Base-by-base conservation (phyloP, 2,113 vertebrate species). In the Labeo catla region DNA sequence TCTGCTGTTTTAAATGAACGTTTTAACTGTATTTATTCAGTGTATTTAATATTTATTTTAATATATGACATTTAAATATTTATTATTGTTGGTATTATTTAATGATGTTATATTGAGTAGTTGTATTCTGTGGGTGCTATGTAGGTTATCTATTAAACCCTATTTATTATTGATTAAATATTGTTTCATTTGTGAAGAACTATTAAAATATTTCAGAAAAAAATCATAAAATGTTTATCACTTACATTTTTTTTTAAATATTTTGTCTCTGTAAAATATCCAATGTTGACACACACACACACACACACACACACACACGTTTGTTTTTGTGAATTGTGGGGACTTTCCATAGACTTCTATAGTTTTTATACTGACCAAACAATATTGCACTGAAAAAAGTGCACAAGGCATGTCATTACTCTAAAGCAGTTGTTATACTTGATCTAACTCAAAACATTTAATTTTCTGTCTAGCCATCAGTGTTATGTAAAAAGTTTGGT, bases 351-450 rank as follows among this genome's bases (percentile, higher is more conserved):
- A 28, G 28, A 28, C 28, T 28, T 28, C 28, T 28, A 28, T 28
- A 28, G 28, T 1, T 28, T 28, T 28, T 28, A 28, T 28, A 28
- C 28, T 28, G 28, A 28, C 28, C 28, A 28, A 28, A 28, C 28
- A 2, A 28, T 28, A 28, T 28, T 5, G 39, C 73, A 76, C 74
- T 76, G 49, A 23, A 76, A 49, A 76, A 76, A 52, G 74, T 76
- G 74, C 70, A 73, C 39, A 73, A 73, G 39, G 70, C 70, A 73
- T 73, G 36, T 73, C 16, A n/a, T 73, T 73, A 73, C 39, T 10
- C 70, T 47, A 73, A 73, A 73, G 16, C 9, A 47, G 16, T 72
- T 43, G 3, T 9, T 43, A 10, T 45, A 72, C 68, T 72, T 72
- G 72, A 74, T 74, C 21, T 47, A 45, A 47, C 72, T 49, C 19